A percentile compares a stretch with the other conserved stretches of the same genome.
Conservation (phyloP, 1,140 invertebrate species). For the Zaprionus gabonicus region DNA sequence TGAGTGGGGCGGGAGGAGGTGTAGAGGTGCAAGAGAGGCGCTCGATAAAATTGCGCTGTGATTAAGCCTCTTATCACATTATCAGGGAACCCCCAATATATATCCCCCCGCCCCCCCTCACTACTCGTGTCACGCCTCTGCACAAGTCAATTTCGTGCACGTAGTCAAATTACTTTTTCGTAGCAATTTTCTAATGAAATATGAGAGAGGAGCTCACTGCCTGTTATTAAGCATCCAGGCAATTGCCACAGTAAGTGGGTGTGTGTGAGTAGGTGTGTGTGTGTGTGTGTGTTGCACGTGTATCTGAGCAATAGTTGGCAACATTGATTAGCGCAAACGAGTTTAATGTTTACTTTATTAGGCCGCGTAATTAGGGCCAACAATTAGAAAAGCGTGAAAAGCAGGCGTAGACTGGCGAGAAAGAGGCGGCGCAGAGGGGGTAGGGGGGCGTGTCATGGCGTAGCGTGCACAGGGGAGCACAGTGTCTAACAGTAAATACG, state of each 20-base stretch:
- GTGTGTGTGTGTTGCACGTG: neutral
- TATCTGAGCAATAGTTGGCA: slow-evolving; percentile 58
- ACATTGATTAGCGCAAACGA: slow-evolving; percentile 76
- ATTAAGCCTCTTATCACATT: slow-evolving; percentile 59
- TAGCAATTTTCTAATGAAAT: slow-evolving; percentile 46
- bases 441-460: neutral
- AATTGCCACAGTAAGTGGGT: neutral
- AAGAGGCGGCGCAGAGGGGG: neutral
- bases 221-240: slow-evolving; percentile 26
- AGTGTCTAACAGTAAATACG: slow-evolving; percentile 55
- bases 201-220: slow-evolving; percentile 20
- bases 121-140: neutral
- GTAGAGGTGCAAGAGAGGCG: neutral
- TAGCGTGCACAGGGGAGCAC: slow-evolving; percentile 23
- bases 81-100: slow-evolving; percentile 54
- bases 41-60: slow-evolving; percentile 29
- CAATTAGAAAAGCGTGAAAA: slow-evolving; percentile 39
- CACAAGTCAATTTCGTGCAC: slow-evolving; percentile 31
- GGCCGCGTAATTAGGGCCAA: slow-evolving; percentile 71
- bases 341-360: slow-evolving; percentile 82
- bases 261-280: slow-evolving; percentile 7
- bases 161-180: slow-evolving; percentile 61
- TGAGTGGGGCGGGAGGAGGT: slow-evolving; percentile 23
- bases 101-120: neutral
- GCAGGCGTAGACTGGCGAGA: neutral